A percentile compares a stretch with the other conserved stretches of the same genome.
These are phyloP conservation scores for Lingula anatina DNA, from an alignment of 2,888 invertebrate species.

Conservation along the genomic window DNA sequence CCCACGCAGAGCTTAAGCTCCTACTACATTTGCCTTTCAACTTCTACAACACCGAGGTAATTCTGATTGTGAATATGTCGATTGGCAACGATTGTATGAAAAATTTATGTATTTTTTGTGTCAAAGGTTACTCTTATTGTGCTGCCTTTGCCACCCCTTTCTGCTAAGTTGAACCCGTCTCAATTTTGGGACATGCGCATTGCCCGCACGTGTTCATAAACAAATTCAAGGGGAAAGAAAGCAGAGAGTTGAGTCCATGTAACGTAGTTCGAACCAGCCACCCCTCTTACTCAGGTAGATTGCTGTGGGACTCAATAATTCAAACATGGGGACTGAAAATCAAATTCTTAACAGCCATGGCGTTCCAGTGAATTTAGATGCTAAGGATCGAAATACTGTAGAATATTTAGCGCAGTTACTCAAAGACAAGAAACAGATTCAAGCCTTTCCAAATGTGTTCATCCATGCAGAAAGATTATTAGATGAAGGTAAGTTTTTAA, in stretches of 20 bases:
- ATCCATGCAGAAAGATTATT: constrained; percentile 97
- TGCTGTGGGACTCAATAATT: constrained; percentile 29
- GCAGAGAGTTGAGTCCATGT: constrained; percentile 13
- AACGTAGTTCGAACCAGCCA: not conserved
- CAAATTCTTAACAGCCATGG: too few relatives aligned
- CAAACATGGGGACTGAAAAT: constrained; percentile 48
- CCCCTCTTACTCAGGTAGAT: constrained; percentile 33
- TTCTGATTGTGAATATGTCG: too few relatives aligned
- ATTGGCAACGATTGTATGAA: too few relatives aligned
- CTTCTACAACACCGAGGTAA: too few relatives aligned
- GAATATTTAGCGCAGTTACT: constrained; percentile 99
- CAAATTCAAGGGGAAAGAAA: constrained; percentile 38
- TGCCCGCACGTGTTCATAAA: constrained; percentile 46
- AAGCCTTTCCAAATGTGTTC: constrained; percentile 99
- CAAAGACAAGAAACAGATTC: constrained; percentile 99
- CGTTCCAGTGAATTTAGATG: too few relatives aligned
- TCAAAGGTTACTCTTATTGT: too few relatives aligned
- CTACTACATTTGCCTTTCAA: too few relatives aligned
- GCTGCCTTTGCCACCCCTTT: too few relatives aligned
- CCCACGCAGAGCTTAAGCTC: too few relatives aligned
- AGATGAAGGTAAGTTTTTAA: constrained; percentile 96
- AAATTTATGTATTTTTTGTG: too few relatives aligned
- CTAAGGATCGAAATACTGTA: constrained; percentile 55
- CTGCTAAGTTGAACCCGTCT: too few relatives aligned
- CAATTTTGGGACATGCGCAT: constrained; percentile 36